These are phyloP conservation scores for Lordiphosa stackelbergi DNA, from an alignment of 1,140 invertebrate genomes.

Conservation along the genomic window DNA sequence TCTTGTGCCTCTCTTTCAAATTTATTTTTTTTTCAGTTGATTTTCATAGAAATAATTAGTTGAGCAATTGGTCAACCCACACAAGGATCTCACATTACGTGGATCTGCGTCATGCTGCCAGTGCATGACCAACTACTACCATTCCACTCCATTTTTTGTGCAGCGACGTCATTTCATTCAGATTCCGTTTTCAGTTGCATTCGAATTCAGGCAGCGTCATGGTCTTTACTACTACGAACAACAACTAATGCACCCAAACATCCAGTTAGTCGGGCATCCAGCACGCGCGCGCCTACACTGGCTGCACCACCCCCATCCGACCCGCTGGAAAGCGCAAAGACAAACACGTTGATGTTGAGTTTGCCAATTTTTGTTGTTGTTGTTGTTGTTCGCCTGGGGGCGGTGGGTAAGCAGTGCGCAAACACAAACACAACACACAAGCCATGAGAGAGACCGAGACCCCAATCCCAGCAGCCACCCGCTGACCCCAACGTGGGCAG, in stretches of 20 bases:
- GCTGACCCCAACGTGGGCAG: conserved; percentile 48
- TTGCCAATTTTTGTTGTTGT: conserved; percentile 1
- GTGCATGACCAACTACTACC: background rate
- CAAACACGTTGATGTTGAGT: conserved; percentile 65
- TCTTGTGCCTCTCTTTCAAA: too few species aligned
- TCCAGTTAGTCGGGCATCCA: conserved; percentile 48
- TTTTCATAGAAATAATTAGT: too few species aligned
- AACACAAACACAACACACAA: conserved; percentile 44
- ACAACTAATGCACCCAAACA: conserved; percentile 45
- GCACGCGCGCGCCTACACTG: conserved; percentile 48
- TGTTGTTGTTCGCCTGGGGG: conserved; percentile 40
- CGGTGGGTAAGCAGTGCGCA: conserved; percentile 35
- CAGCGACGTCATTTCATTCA: conserved; percentile 67
- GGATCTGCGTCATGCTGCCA: conserved; percentile 23
- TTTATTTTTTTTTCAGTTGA: too few species aligned
- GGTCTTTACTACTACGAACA: conserved; percentile 54
- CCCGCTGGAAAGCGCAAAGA: conserved; percentile 58
- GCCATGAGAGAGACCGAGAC: background rate
- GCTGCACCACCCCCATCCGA: conserved; percentile 10
- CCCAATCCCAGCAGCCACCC: conserved; percentile 22
- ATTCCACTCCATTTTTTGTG: conserved; percentile 2
- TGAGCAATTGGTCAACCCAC: background rate
- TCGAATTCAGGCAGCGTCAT: conserved; percentile 52
- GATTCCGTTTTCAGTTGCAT: conserved; percentile 25
- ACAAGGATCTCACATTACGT: background rate